Evolutionary conservation across 2,113 vertebrate species (phyloP).

Genomic region (Oncorhynchus keta): DNA sequence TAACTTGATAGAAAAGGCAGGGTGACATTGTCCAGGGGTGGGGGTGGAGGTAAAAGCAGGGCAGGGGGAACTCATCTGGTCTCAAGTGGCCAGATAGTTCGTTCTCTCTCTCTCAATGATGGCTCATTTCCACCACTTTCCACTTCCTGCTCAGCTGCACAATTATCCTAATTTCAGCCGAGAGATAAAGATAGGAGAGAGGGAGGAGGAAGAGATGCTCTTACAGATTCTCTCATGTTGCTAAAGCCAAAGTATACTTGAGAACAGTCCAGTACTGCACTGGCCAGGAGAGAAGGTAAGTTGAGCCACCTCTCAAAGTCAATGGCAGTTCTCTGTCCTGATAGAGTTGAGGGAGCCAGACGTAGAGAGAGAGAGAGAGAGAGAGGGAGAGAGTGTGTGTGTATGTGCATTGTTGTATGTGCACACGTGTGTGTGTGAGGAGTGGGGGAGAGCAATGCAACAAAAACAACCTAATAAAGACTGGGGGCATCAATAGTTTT

Average conservation of each 20-base stretch:
- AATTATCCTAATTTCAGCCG: constrained; percentile 45
- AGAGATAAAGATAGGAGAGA: not conserved
- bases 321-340: not conserved
- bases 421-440: not conserved
- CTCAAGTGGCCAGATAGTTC: not conserved
- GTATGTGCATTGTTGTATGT: too few species aligned
- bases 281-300: not conserved
- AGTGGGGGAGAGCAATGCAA: constrained; percentile 14
- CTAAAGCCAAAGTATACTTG: not conserved
- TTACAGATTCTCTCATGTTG: not conserved
- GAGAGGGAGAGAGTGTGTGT: not conserved
- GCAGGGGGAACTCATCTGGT: constrained; percentile 1
- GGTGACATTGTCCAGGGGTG: constrained; percentile 3
- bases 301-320: not conserved
- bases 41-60: not conserved
- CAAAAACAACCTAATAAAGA: constrained; percentile 30
- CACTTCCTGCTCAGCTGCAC: constrained; percentile 64
- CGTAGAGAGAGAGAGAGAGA: not conserved
- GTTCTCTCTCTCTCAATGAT: constrained; percentile 7
- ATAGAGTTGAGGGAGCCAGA: not conserved
- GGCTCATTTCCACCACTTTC: constrained; percentile 53
- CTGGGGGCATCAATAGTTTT: constrained; percentile 28
- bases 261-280: not conserved
- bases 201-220: constrained; percentile 4
- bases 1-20: constrained; percentile 2